Conservation (phyloP, 2,113 vertebrate genomes). For the Nematolebias whitei region DNA sequence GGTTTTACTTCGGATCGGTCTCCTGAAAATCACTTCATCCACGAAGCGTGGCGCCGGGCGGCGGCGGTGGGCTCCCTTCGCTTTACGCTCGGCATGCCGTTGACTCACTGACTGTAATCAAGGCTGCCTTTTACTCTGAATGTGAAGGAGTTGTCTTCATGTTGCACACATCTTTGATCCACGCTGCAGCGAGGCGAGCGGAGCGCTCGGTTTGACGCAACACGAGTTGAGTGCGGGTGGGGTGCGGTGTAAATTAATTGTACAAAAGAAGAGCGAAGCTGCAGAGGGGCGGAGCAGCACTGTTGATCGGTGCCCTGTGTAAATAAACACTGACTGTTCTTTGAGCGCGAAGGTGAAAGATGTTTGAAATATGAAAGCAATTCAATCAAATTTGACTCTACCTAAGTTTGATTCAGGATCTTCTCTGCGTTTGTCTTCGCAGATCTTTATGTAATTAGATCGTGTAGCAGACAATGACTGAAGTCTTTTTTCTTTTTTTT, state of each 20-base stretch:
- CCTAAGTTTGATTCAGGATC: conserved; percentile 92
- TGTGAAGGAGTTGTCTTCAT: conserved; percentile 98
- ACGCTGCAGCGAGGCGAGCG: conserved; percentile 26
- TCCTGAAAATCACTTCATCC: conserved; percentile 88
- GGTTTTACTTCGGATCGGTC: conserved; percentile 85
- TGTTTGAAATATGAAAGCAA: conserved; percentile 93
- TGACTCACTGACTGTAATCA: conserved; percentile 91
- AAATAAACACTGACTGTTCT: conserved; percentile 85
- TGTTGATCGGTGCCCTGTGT: conserved; percentile 98
- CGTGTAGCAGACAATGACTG: conserved; percentile 94
- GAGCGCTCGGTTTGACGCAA: not conserved
- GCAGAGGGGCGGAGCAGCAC: conserved; percentile 77
- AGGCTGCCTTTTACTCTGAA: conserved; percentile 95
- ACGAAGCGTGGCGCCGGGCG: conserved; percentile 84
- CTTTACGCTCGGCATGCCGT: conserved; percentile 98
- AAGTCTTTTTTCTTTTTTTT: conserved; percentile 83
- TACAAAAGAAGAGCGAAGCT: conserved; percentile 65
- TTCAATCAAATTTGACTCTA: conserved; percentile 85
- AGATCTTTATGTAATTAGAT: conserved; percentile 98
- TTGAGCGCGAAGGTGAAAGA: conserved; percentile 83
- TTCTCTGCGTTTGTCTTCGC: conserved; percentile 94
- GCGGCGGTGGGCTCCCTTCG: conserved; percentile 84
- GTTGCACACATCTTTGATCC: conserved; percentile 88
- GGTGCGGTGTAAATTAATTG: conserved; percentile 84
- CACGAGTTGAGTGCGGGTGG: conserved; percentile 57